Conservation (phyloP, 1,140 invertebrate genomes). For the Tribolium castaneum region DNA sequence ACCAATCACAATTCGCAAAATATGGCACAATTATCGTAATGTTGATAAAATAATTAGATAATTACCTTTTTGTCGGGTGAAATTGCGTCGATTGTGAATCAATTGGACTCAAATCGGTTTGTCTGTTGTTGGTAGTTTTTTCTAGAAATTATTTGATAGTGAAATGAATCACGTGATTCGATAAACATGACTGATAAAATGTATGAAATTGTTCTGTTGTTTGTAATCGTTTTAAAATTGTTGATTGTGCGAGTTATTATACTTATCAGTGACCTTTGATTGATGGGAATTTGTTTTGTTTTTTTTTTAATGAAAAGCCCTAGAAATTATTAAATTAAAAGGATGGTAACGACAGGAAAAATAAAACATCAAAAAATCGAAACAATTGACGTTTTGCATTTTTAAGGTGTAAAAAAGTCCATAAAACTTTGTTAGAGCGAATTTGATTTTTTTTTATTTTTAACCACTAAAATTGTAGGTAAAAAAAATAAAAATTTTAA, state of each 20-base stretch:
- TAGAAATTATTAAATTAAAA: background rate
- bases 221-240: background rate
- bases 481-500: too few species aligned
- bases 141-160: background rate
- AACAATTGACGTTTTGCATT: background rate
- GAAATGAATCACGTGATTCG: background rate
- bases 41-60: background rate
- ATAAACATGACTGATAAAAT: background rate
- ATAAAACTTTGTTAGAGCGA: too few species aligned
- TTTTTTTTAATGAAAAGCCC: background rate
- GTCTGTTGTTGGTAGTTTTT: background rate
- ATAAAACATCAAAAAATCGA: background rate
- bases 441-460: too few species aligned
- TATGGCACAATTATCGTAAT: too few species aligned
- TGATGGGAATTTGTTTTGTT: background rate
- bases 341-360: background rate
- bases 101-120: background rate
- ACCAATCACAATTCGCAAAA: too few species aligned
- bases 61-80: background rate
- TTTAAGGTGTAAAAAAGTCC: too few species aligned
- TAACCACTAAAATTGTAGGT: too few species aligned
- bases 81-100: background rate
- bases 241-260: background rate
- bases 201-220: background rate
- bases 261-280: background rate